Evolutionary conservation across 2,113 vertebrate species (phyloP), one percentile per base, ranked within the genome.

Genomic region (Dermatemys mawii): DNA sequence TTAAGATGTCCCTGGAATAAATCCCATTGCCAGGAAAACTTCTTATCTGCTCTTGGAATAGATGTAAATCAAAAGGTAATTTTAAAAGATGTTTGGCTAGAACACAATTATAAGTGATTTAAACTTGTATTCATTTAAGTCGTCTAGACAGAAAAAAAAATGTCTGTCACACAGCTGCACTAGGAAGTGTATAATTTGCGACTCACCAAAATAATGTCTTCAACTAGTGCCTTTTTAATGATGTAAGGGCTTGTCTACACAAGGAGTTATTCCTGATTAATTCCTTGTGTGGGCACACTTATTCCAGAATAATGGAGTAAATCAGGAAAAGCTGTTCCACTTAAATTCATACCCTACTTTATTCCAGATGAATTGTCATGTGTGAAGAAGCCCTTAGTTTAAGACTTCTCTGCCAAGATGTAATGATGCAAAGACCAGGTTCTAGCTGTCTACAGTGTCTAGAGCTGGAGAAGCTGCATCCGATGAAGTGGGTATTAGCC

Each of bases 41-140:
- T 97, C 89, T 70, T 98, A 88, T 96, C 93, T 26, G 96, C 97
- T 87, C 98, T 98, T 14, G 94, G 98, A 91, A 93, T 98, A 84
- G 95, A 97, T 32, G 73, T 96, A 94, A 97, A 96, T 89, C 94
- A 73, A 93, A 97, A 97, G 97, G 98, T 98, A 97, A 97, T 81
- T 92, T 92, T 29, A 38, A 90, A 86, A 81, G 90, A 0, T 0
- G 80, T 83, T 93, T 94, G 41, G 81, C 88, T 88, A 38, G 26
- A 75, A 32, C 88, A 84, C 57, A 81, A 81, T 55, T 38, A 63
- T 26, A 92, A 87, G 76, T 78, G 38, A 41, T 90, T 53, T 51
- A 50, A 90, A 67, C 50, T 67, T 91, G 82, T 81, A 85, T 86
- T 90, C 83, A 83, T 94, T 63, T 63, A 7, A 90, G 86, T 46